These are phyloP conservation scores for Eutrigla gurnardus DNA, from an alignment of 2,797 vertebrate species.

Conservation along the genomic window DNA sequence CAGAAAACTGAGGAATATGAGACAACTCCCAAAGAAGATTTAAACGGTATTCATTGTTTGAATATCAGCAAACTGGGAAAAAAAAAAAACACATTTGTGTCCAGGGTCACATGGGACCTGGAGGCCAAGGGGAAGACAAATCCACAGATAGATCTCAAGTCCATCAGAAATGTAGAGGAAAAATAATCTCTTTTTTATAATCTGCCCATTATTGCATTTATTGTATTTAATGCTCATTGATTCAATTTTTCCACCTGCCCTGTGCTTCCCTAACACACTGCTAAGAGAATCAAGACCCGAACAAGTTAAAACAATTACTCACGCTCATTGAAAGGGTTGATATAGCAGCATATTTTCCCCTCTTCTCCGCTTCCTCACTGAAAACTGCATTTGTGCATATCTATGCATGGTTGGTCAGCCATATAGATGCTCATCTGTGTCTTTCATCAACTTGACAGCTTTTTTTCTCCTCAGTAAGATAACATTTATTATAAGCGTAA, in stretches of 20 bases:
- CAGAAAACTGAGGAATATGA: constrained; percentile 14
- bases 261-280: constrained; percentile 34
- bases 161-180: not conserved
- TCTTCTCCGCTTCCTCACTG: constrained; percentile 58
- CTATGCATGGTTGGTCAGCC: constrained; percentile 86
- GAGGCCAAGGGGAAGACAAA: not conserved
- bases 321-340: constrained; percentile 70
- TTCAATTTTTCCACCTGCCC: constrained; percentile 10
- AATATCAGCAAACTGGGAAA: constrained; percentile 27
- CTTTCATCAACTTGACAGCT: constrained; percentile 91
- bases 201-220: not conserved
- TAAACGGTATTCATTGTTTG: constrained; percentile 16
- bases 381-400: constrained; percentile 87
- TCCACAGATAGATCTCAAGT: not conserved
- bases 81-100: not conserved
- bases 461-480: constrained; percentile 87
- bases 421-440: constrained; percentile 89
- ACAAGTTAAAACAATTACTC: constrained; percentile 80
- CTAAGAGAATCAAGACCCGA: constrained; percentile 59
- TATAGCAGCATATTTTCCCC: constrained; percentile 69
- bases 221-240: constrained; percentile 10
- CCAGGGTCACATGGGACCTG: constrained; percentile 22
- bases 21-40: constrained; percentile 26
- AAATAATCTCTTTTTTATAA: not conserved
- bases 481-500: constrained; percentile 88